Percentiles rank a stretch among this genome's conserved stretches.
phyloP scores from a whole-genome alignment of 2,113 vertebrate genomes.

The Cyanocitta stelleri region DNA sequence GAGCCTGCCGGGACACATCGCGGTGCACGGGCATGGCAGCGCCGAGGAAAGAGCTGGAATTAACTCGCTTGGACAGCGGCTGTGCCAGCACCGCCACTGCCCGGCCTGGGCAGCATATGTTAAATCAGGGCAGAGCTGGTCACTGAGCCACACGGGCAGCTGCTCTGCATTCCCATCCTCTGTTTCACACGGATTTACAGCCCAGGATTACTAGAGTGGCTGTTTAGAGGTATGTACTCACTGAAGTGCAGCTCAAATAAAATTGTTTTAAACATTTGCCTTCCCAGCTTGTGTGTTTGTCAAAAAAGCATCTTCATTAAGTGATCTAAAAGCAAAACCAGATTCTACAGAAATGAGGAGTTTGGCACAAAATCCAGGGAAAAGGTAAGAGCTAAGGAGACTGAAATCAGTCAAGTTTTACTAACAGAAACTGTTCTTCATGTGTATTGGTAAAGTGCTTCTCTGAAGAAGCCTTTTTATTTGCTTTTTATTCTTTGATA shows the following conservation, averaged over 20 bases:
- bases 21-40: fast-evolving
- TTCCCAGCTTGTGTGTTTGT: not conserved
- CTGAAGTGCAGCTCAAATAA: not conserved
- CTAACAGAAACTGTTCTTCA: not conserved
- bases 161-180: not conserved
- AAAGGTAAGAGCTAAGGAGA: not conserved
- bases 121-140: not conserved
- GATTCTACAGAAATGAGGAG: not conserved
- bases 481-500: not conserved
- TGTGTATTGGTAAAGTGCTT: not conserved
- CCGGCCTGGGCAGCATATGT: not conserved
- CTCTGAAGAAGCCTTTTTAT: not conserved
- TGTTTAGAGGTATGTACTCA: not conserved
- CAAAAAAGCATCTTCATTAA: not conserved
- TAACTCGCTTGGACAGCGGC: not conserved
- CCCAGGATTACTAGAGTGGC: not conserved
- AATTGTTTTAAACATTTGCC: not conserved
- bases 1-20: not conserved
- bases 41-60: not conserved
- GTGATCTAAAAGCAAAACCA: not conserved
- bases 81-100: not conserved
- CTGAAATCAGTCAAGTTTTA: not conserved
- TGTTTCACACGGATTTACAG: not conserved
- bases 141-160: not conserved
- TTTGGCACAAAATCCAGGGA: not conserved